phyloP scores from a whole-genome alignment of 2,888 invertebrate species.

The Chrysolina haemoptera region DNA sequence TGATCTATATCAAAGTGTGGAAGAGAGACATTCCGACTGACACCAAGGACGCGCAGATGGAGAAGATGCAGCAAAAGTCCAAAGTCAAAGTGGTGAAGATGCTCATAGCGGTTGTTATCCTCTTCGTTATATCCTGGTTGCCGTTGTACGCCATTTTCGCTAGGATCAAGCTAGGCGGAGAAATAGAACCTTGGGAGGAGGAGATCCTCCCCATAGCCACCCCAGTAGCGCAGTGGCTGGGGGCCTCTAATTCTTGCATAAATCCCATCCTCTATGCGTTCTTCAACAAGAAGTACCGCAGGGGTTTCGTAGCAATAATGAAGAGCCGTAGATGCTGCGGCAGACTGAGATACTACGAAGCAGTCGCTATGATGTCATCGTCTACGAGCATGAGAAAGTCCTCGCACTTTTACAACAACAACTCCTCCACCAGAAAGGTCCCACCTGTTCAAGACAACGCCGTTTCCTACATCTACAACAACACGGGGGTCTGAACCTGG shows the following conservation, averaged over 20 bases:
- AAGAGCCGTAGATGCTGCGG: conserved; percentile 90
- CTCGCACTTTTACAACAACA: conserved; percentile 85
- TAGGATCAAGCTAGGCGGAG: conserved; percentile 86
- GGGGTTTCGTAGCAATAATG: conserved; percentile 90
- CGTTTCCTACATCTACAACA: conserved; percentile 77
- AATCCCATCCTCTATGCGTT: conserved; percentile 96
- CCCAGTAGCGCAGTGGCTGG: conserved; percentile 93
- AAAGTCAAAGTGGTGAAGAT: conserved; percentile 96
- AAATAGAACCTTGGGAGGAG: conserved; percentile 83
- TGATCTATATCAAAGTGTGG: conserved; percentile 92
- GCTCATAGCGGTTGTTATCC: conserved; percentile 91
- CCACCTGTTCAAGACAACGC: conserved; percentile 66
- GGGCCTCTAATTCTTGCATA: conserved; percentile 95
- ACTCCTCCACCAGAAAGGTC: conserved; percentile 70
- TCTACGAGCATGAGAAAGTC: conserved; percentile 89
- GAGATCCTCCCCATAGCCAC: conserved; percentile 85
- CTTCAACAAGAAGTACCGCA: conserved; percentile 94
- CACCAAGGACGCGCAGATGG: conserved; percentile 92
- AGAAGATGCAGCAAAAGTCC: conserved; percentile 93
- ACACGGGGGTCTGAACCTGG: conserved; percentile 77
- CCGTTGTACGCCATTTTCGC: conserved; percentile 93
- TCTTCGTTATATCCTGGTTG: conserved; percentile 95
- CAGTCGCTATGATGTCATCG: conserved; percentile 88
- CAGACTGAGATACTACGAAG: conserved; percentile 87
- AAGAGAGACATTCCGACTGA: conserved; percentile 91